Evolutionary conservation across 2,113 vertebrate species (phyloP), one percentile per base, ranked within the genome.

Genomic region (Phycodurus eques): DNA sequence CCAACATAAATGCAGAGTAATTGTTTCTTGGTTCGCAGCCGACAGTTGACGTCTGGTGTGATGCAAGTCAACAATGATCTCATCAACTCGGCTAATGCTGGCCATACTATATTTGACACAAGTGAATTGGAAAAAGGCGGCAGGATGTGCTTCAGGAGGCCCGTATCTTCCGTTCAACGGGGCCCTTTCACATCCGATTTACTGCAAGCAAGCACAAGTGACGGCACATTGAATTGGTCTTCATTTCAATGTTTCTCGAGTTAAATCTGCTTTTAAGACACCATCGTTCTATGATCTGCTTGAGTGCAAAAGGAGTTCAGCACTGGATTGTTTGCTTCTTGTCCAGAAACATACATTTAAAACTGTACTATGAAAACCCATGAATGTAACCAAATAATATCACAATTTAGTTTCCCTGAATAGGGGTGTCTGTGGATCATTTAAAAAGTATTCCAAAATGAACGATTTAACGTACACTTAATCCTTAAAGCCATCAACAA

Each of bases 1-100:
- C 47, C 54, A 73, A 74, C 39, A 57, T 49, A 35, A 44, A 43
- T 33, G 33, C 56, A 15, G 42, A 53, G 60, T 66, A 51, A 78
- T 39, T 66, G 61, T 87, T 77, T 17, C 71, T 77, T 69, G 62
- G 46, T 80, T 27, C 46, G 14, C 19, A 70, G 33, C 19, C 17
- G 65, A 63, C 5, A 49, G 60, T 15, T 3, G 35, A 6, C 35
- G 31, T 47, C 35, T 13, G 20, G 47, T 57, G 39, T 68, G 47
- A 61, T 54, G 54, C 12, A 4, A n/a, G 49, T 22, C 43, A 49
- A 17, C 57, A 47, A 62, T n/a, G 64, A 31, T 51, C 47, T 39
- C 71, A 44, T 44, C 54, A 73, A 15, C 13, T 39, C 19, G 13
- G 22, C 22, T 1, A 8, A 15, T 39, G 62, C 5, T 53, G 68